These are phyloP conservation scores for Ephialtes manifestator DNA, from an alignment of 2,888 invertebrate species.

Conservation along the genomic window DNA sequence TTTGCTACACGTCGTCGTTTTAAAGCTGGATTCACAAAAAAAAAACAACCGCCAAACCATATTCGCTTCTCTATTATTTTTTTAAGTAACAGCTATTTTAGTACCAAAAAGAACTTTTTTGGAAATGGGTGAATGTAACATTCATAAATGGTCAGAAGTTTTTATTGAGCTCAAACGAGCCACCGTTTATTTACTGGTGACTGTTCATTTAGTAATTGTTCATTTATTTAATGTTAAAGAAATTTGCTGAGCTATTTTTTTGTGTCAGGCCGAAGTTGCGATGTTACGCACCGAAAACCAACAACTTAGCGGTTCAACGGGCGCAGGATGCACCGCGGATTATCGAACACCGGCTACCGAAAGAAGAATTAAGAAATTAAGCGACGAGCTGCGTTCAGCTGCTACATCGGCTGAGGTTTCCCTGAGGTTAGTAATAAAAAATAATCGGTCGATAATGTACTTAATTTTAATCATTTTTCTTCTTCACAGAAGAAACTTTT, in stretches of 20 bases:
- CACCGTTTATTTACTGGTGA: too few species aligned
- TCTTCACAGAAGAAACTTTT: not conserved
- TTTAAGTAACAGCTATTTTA: too few species aligned
- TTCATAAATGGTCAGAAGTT: too few species aligned
- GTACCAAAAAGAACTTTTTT: too few species aligned
- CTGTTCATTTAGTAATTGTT: too few species aligned
- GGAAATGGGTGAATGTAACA: too few species aligned
- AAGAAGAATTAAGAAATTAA: conserved; percentile 87
- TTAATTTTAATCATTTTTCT: not conserved
- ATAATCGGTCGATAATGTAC: not conserved
- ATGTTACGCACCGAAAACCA: conserved; percentile 87
- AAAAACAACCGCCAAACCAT: too few species aligned
- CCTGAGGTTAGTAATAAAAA: conserved; percentile 86
- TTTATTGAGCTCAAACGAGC: too few species aligned
- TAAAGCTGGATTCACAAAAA: too few species aligned
- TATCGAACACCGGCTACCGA: conserved; percentile 75
- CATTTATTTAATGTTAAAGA: not conserved
- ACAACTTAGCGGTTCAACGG: conserved; percentile 86
- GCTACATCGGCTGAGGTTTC: conserved; percentile 90
- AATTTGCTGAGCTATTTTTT: not conserved
- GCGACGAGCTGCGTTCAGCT: conserved; percentile 88
- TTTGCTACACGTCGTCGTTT: too few species aligned
- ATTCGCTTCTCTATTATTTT: too few species aligned
- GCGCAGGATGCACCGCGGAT: conserved; percentile 85
- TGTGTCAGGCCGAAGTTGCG: conserved; percentile 86